These are phyloP conservation scores for Chaetura pelagica DNA, from an alignment of 2,113 vertebrate genomes.

Conservation along the genomic window DNA sequence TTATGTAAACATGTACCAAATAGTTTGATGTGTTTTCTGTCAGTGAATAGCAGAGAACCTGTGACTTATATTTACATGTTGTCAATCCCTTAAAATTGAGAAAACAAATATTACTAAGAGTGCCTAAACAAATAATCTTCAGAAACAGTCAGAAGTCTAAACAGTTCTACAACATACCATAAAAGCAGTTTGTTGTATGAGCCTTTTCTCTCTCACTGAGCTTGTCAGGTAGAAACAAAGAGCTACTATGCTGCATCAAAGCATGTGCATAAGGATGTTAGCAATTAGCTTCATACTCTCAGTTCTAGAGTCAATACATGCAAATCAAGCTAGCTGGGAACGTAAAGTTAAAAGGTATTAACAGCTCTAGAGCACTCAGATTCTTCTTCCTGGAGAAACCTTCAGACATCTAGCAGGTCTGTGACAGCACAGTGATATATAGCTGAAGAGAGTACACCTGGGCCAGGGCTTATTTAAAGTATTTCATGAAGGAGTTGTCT, in stretches of 20 bases:
- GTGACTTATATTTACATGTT: neutral
- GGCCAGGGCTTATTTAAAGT: neutral
- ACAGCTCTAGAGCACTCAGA: neutral
- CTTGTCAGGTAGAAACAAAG: neutral
- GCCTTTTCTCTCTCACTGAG: neutral
- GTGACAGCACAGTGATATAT: neutral
- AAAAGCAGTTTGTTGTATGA: neutral
- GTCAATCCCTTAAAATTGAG: neutral
- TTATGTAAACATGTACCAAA: neutral
- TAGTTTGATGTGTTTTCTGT: neutral
- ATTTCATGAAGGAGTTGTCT: neutral
- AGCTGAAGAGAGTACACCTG: neutral
- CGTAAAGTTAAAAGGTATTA: rapidly evolving
- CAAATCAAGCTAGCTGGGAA: neutral
- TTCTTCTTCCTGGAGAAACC: neutral
- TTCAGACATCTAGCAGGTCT: neutral
- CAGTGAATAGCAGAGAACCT: neutral
- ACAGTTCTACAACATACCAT: neutral
- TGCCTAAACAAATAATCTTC: neutral
- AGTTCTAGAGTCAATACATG: neutral
- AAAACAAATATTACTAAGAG: neutral
- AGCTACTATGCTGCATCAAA: neutral
- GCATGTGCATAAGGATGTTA: neutral
- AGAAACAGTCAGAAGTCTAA: neutral
- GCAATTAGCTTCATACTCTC: neutral